phyloP scores from a whole-genome alignment of 2,113 vertebrate genomes.

The Pterocles gutturalis region DNA sequence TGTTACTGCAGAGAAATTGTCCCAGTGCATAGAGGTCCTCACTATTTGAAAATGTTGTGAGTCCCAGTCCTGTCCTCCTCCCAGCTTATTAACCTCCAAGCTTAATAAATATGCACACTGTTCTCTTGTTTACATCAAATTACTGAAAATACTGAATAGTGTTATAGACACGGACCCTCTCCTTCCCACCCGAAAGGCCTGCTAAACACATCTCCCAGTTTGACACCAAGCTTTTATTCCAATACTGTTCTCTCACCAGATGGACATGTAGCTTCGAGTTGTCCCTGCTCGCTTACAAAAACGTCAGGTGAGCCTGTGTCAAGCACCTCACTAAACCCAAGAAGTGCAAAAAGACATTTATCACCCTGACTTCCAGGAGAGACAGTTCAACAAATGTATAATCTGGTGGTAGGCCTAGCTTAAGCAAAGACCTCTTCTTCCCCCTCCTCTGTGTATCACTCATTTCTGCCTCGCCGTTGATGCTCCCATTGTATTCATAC shows the following conservation, averaged over 20 bases:
- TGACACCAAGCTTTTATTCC: background rate
- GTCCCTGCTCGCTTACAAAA: background rate
- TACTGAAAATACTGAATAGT: background rate
- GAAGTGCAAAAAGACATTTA: background rate
- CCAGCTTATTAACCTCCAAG: background rate
- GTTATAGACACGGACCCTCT: background rate
- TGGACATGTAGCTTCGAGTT: background rate
- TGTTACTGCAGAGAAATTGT: background rate
- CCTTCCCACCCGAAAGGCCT: background rate
- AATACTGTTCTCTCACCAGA: background rate
- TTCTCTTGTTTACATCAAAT: background rate
- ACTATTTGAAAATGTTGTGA: background rate
- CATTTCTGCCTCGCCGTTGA: background rate
- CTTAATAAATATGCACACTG: background rate
- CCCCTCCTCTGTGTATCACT: fast-evolving
- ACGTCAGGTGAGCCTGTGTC: background rate
- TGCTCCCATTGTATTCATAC: background rate
- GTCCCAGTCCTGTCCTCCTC: background rate
- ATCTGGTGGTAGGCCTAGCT: background rate
- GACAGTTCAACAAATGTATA: background rate
- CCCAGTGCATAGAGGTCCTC: background rate
- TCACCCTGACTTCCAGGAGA: background rate
- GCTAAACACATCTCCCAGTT: background rate
- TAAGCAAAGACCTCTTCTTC: background rate
- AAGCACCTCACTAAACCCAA: background rate